Base-by-base conservation (phyloP, 2,888 invertebrate species). In the Pomacea canaliculata region DNA sequence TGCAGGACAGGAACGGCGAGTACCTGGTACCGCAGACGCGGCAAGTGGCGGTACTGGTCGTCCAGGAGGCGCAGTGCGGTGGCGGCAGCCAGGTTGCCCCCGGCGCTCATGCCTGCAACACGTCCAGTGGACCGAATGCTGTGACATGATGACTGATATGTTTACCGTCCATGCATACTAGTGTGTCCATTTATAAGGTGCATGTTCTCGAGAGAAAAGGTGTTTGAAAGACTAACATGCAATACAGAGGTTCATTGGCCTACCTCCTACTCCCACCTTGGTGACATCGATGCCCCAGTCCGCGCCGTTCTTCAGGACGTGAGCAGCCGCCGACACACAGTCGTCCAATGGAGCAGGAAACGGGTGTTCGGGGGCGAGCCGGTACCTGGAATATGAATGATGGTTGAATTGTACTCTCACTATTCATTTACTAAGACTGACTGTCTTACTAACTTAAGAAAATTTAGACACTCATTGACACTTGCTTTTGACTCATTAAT, bases 271-370 rank as follows among this genome's bases (percentile, higher is more conserved):
- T 1, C 82, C 86, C 19, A 87, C 78, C 60, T 80, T 80, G 37
- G 71, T 79, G 60, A 78, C 73, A 76, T 88, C 85, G 18, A 87
- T 81, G 7, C 83, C 81, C 72, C 81, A 86, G 19, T 81, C 59
- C 19, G 77, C 67, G 18, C 83, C 84, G 71, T 86, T 80, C 76
- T 82, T 76, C 23, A 91, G 78, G 68, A 91, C 83, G 77, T 88
- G 80, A 12, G 82, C 84, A 19, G 89, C 83, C 0, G 87, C 91
- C 8, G 79, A 80, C 70, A 89, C 82, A 80, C 91, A 91, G 80
- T 91, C 91, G 16, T 90, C 85, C 16, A 91, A 80, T 0, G 89
- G 87, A 0, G 85, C 85, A 1, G 91, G 91, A 76, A 88, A 92
- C 7, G 86, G 85, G 72, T 89, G 85, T 77, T 91, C 90, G n/a